These are phyloP conservation scores for Cyclophora albipunctata DNA, from an alignment of 2,888 invertebrate genomes.

Conservation along the genomic window DNA sequence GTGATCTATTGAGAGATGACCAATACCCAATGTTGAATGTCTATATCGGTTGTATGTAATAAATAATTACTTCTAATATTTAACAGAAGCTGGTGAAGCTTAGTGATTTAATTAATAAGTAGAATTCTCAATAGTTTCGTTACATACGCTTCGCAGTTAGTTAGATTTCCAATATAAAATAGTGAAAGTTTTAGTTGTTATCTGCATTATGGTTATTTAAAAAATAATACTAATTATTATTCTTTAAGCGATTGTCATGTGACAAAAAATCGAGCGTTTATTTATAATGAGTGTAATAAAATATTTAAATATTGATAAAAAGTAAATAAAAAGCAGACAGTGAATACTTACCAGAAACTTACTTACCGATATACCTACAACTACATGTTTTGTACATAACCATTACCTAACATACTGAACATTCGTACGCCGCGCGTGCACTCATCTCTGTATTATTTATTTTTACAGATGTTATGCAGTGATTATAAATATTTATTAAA, in stretches of 20 bases:
- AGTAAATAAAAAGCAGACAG: slow-evolving; percentile 42
- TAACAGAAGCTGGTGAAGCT: slow-evolving; percentile 13
- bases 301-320: slow-evolving; percentile 41
- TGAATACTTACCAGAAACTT: slow-evolving; percentile 21
- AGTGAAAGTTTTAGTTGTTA: slow-evolving; percentile 49
- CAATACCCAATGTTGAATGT: too few relatives aligned
- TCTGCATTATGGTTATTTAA: slow-evolving; percentile 26
- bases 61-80: too few relatives aligned
- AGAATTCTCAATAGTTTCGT: slow-evolving; percentile 61
- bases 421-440: slow-evolving; percentile 23
- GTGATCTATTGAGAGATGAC: too few relatives aligned
- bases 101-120: slow-evolving; percentile 55
- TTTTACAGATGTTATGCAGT: slow-evolving; percentile 55
- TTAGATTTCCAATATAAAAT: slow-evolving; percentile 49
- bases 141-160: slow-evolving; percentile 61
- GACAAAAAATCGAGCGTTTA: slow-evolving; percentile 35
- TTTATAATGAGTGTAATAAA: slow-evolving; percentile 47
- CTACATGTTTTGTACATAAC: slow-evolving; percentile 34
- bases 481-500: slow-evolving; percentile 13
- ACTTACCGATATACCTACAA: slow-evolving; percentile 28
- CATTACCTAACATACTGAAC: slow-evolving; percentile 27
- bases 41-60: too few relatives aligned
- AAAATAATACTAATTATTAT: slow-evolving; percentile 30
- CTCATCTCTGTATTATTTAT: slow-evolving; percentile 51
- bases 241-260: slow-evolving; percentile 21